Evolutionary conservation across 2,113 vertebrate genomes (phyloP), one percentile per base, ranked within the genome.

Genomic region (Pituophis catenifer): DNA sequence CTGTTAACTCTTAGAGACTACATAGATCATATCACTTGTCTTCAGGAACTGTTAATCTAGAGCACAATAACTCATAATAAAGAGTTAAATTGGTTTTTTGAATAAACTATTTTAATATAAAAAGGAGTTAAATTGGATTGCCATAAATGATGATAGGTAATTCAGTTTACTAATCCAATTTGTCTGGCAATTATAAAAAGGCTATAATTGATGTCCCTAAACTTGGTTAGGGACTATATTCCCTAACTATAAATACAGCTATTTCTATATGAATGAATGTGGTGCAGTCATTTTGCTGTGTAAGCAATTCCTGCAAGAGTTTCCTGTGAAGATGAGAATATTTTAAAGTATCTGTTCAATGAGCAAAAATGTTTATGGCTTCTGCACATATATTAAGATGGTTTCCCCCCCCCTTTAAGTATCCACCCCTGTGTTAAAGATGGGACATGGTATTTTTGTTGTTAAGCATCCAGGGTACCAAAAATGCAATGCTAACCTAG

Each of bases 121-220:
- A 48, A 0, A 70, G 9, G 55, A 62, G 62, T 90, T 53, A 89
- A 94, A 5, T 92, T 89, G 85, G 38, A 92, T 57, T 92, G 65
- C 26, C 23, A 19, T 57, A 88, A 93, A n/a, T 95, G 65, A 3
- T 29, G 93, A 2, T 24, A 94, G 48, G n/a, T 44, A 93, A 93
- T 57, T 0, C 8, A 23, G 29, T 88, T 93, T 94, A 19, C 88
- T 91, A 94, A 93, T 94, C 29, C 55, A 86, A 2, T 29, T 95
- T 94, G n/a, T 87, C 93, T 93, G 44, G 58, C 48, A 21, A 0
- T 93, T 93, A 92, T 92, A 62, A 86, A 90, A 57, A 87, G 89
- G 87, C 26, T 0, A 0, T 38, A 81, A 19, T 3, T 53, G 11
- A 33, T 81, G 5, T 44, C 17, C n/a, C 44, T 92, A 87, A 29